Evolutionary conservation across 1,140 invertebrate species (phyloP), one percentile per base, ranked within the genome.

Genomic region (Drosophila repleta): DNA sequence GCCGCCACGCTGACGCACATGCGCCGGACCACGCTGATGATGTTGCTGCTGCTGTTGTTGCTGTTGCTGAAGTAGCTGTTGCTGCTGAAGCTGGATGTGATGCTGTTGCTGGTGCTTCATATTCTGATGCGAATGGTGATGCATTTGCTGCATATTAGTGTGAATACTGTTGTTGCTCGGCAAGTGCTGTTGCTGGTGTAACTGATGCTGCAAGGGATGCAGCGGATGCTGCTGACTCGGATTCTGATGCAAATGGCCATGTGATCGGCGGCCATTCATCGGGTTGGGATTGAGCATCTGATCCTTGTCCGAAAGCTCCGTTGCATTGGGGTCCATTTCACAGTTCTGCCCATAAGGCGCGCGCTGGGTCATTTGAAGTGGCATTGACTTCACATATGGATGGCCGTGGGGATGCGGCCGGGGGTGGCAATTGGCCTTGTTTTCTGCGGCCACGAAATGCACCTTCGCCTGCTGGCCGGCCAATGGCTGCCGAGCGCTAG

Each of bases 181-280:
- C 37, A 78, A 13, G 20, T 67, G 53, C 51, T 87, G 81, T 32
- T 84, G 81, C 55, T 84, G 81, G 45, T 84, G 82, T 11, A 84
- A 37, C 60, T 84, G 81, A 52, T 84, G 80, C 29, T 84, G 80
- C 29, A 57, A 29, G 0, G 80, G 79, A 57, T 84, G 80, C 32
- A 52, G 39, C 0, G 35, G 11, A n/a, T 45, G 49, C 21, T 20
- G 45, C 45, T 20, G 18, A 13, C 13, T 46, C 4, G 21, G 51
- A 32, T 49, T 60, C n/a, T 11, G 48, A 53, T 80, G 71, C 13
- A 18, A 7, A 45, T 39, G 49, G 13, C 0, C 53, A 62, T 62
- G 11, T 60, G 71, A 5, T 41, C 61, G 24, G 20, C 18, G 26
- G 62, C 10, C 32, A 13, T 35, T 29, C 29, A 29, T 29, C 29